Conservation (phyloP, 2,113 vertebrate genomes). For the Centrocercus urophasianus region DNA sequence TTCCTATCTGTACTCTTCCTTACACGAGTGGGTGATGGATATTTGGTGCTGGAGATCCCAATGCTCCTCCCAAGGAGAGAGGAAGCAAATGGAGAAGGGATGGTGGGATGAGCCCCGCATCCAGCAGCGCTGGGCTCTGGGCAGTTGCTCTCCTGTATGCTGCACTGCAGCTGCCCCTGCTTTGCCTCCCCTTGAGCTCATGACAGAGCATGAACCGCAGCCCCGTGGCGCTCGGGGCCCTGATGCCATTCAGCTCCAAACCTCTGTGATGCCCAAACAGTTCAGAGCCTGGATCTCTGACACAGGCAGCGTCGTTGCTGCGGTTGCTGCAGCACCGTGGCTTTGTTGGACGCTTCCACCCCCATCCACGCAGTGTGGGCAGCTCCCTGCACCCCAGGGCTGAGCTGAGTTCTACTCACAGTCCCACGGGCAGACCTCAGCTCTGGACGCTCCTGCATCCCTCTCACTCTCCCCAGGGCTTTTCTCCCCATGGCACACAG, state of each 20-base stretch:
- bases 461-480: background rate
- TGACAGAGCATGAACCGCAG: no score
- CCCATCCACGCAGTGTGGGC: rapidly evolving
- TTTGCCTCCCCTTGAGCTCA: background rate
- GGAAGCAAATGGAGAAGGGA: background rate
- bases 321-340: background rate
- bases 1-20: constrained; percentile 1
- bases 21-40: background rate
- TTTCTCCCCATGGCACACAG: constrained; percentile 39
- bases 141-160: no score
- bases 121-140: no score
- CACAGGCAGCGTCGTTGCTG: background rate
- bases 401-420: background rate
- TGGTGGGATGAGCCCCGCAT: no score
- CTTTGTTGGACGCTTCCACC: background rate
- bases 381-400: rapidly evolving
- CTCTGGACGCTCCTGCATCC: background rate
- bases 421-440: constrained; percentile 56
- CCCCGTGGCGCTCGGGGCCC: no score
- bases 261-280: background rate
- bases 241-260: background rate
- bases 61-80: background rate
- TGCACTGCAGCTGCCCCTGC: background rate
- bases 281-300: background rate
- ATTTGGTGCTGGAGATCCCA: background rate